Conservation (phyloP, 2,797 vertebrate species). For the Anguilla obscura region DNA sequence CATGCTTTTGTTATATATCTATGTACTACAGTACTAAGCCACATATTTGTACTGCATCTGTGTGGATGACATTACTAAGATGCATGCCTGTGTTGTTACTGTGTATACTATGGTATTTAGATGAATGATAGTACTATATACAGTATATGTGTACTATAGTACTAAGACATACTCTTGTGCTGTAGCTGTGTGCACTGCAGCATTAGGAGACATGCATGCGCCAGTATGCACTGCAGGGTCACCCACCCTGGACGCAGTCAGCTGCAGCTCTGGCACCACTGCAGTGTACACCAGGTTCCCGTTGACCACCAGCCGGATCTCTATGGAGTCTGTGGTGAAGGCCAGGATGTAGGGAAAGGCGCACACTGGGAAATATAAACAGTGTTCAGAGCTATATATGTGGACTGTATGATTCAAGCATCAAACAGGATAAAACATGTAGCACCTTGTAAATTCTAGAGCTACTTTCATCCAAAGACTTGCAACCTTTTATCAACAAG, state of each 20-base stretch:
- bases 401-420: background rate
- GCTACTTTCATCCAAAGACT: background rate
- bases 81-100: background rate
- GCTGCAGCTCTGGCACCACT: constrained; percentile 91
- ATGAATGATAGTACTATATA: background rate
- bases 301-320: constrained; percentile 96
- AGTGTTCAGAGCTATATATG: background rate
- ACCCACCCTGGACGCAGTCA: constrained; percentile 92
- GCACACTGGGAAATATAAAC: constrained; percentile 78
- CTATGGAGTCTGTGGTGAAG: constrained; percentile 96
- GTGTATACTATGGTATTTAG: background rate
- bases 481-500: background rate
- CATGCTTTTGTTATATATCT: background rate
- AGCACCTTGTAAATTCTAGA: background rate
- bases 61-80: background rate
- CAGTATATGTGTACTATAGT: background rate
- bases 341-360: constrained; percentile 97
- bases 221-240: background rate
- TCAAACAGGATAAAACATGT: background rate
- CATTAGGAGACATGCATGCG: background rate
- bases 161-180: background rate
- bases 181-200: constrained; percentile 4
- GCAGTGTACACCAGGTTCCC: constrained; percentile 98
- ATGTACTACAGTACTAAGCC: background rate
- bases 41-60: background rate